Evolutionary conservation across 2,113 vertebrate species (phyloP).

Genomic region (Lethenteron reissneri): DNA sequence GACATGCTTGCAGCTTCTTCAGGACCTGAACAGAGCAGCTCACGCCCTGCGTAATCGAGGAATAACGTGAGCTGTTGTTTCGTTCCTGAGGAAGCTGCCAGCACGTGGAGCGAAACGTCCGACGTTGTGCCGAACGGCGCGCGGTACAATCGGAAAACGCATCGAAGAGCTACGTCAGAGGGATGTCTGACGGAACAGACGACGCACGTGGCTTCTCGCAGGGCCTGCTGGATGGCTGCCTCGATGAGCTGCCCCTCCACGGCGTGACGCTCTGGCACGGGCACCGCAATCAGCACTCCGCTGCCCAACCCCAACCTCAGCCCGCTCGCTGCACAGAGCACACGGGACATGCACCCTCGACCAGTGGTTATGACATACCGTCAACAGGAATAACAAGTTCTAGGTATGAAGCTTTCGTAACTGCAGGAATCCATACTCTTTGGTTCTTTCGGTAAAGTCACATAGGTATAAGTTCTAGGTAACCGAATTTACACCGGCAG

Average conservation of each 20-base stretch:
- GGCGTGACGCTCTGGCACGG: conserved; percentile 38
- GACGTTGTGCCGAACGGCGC: background rate
- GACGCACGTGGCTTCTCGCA: conserved; percentile 35
- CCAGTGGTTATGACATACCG: no score
- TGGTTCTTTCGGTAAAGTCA: no score
- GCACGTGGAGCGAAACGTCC: background rate
- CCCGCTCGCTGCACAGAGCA: conserved; percentile 19
- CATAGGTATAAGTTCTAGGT: no score
- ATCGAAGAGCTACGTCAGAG: background rate
- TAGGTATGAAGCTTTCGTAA: no score
- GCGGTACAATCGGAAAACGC: background rate
- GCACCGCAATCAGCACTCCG: conserved; percentile 47
- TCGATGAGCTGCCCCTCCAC: conserved; percentile 33
- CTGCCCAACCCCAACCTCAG: conserved; percentile 36
- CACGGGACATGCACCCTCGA: no score
- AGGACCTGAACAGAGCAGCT: no score
- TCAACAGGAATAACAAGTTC: no score
- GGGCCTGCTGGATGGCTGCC: conserved; percentile 33
- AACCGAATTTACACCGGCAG: no score
- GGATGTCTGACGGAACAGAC: background rate
- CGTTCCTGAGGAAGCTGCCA: background rate
- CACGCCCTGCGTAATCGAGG: no score
- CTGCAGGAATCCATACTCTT: no score
- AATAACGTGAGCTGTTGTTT: no score
- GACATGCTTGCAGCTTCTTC: no score